Base-by-base conservation (phyloP, 2,888 invertebrate species). In the Agelastica alni region DNA sequence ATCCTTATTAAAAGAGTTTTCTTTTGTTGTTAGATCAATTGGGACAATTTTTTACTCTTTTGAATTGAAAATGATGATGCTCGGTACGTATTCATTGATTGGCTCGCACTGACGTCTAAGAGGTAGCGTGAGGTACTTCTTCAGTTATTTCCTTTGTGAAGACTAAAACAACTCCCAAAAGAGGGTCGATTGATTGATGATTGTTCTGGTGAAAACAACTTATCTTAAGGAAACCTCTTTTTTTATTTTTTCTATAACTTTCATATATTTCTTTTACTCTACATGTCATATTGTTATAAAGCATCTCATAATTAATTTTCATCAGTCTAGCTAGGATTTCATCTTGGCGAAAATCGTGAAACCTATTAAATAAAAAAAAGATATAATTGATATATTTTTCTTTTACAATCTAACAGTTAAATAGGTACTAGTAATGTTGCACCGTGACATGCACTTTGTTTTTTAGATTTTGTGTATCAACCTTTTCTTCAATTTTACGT, bases 301-400 rank as follows among this genome's bases (percentile, higher is more conserved):
- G 72, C 73, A 73, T 62, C 66, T 55, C 45, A 58, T 59, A 64
- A 60, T 62, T 39, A 10, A 12, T 20, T 36, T 66, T 67, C 63
- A 69, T 75, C 75, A 75, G 74, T 75, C 75, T 75, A 75, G 70
- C 74, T 75, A 75, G 71, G 72, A 74, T 73, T 73, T 74, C 71
- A 72, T 74, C 72, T 74, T 75, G 75, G 75, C 75, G 73, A 75
- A 71, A 74, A 69, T 73, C 66, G 74, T 74, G 71, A 73, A 74
- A 75, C 72, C 72, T 71, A 62, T 64, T 44, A 56, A 65, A 60
- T 60, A 60, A 60, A 67, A 63, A 66, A 59, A 55, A 69, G 68
- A 71, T 70, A 70, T 72, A 71, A 71, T 70, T 72, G 70, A 72
- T 72, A 70, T 70, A 45, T 56, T 56, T n/a, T 64, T 62, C 60